Evolutionary conservation across 2,888 invertebrate species (phyloP), one percentile per base, ranked within the genome.

Genomic region (Caenorhabditis sp.): DNA sequence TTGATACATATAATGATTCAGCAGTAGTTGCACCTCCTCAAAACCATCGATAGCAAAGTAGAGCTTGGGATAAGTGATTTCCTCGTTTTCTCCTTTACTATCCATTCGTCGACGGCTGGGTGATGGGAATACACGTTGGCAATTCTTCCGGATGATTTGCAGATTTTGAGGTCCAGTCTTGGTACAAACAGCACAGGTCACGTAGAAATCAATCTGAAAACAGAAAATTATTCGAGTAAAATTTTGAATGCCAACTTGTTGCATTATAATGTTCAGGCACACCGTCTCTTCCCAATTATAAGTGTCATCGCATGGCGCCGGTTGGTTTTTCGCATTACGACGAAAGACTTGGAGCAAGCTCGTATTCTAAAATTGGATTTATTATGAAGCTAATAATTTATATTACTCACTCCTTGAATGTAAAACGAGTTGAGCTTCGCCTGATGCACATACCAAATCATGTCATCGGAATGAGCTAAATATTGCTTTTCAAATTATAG

Each of bases 271-370:
- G 94, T 98, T 98, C 89, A 98, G 94, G 94, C 98, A 98, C 86
- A 98, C 97, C 79, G 98, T 98, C 94, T 99, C 98, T 94, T 98
- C 98, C 98, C 98, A 99, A 94, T 98, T 97, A 91, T 98, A 95
- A 92, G 96, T 96, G 56, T 96, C 96, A 94, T 98, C 97, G 82
- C 96, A 96, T 91, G 97, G 96, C 4, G 88, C 80, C 69, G 98
- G 98, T 92, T 98, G 94, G 93, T 97, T 97, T 92, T 96, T 95
- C 92, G 97, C 97, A 93, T 97, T 97, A 94, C 97, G 96, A 86
- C 98, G 95, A 94, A 96, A 98, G 87, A 98, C 98, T 94, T 98
- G 97, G 88, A 98, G 96, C 26, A 86, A 51, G 16, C 69, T 87
- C 51, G 75, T 72, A 38, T 72, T 74, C 84, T 85, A 58, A 59